Evolutionary conservation across 2,888 invertebrate species (phyloP).

Genomic region (Glyphotaelius pellucidus): DNA sequence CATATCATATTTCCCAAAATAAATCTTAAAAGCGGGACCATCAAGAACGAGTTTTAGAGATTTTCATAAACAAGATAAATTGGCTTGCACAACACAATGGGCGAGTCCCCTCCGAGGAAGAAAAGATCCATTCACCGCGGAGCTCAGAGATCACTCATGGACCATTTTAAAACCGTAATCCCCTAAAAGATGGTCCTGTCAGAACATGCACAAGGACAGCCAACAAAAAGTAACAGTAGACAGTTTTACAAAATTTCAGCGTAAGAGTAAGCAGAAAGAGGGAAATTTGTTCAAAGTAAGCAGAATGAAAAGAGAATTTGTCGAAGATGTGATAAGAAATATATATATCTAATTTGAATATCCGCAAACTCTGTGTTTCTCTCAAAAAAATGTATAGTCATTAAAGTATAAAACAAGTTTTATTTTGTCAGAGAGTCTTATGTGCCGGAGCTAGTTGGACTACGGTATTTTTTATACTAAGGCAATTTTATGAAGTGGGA

Average conservation of each 20-base stretch:
- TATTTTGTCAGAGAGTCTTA: too few relatives aligned
- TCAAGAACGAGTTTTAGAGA: neutral
- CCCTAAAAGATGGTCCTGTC: slow-evolving; percentile 5
- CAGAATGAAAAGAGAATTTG: neutral
- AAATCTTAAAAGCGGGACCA: neutral
- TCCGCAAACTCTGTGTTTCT: neutral
- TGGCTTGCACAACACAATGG: neutral
- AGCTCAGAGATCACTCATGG: slow-evolving; percentile 19
- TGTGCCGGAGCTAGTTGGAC: too few relatives aligned
- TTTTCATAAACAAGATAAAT: slow-evolving; percentile 2
- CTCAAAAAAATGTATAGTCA: neutral
- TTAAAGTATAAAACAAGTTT: too few relatives aligned
- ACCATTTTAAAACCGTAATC: slow-evolving; percentile 29
- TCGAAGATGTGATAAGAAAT: neutral
- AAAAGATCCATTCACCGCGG: neutral
- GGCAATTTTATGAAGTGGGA: too few relatives aligned
- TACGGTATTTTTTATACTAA: too few relatives aligned
- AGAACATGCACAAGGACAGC: neutral
- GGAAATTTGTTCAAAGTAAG: neutral
- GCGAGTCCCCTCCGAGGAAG: neutral
- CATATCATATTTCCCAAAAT: neutral
- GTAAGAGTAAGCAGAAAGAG: neutral
- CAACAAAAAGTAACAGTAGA: neutral
- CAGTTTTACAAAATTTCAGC: slow-evolving; percentile 3
- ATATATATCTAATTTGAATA: neutral